Conservation (phyloP, 2,797 vertebrate species). For the Nasua narica region DNA sequence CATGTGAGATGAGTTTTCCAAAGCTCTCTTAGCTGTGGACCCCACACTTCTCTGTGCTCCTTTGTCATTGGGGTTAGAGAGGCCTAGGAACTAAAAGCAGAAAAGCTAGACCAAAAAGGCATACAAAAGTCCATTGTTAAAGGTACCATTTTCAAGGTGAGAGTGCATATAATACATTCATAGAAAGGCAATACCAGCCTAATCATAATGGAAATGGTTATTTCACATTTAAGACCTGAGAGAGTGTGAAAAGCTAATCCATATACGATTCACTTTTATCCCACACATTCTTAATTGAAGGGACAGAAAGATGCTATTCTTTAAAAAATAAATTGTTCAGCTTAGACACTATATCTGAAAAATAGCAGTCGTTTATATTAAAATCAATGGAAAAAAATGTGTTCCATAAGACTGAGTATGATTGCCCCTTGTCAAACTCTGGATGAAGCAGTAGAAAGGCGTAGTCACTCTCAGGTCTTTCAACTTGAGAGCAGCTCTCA, state of each 20-base stretch:
- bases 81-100: neutral
- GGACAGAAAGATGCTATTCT: slow-evolving; percentile 49
- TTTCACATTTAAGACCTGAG: slow-evolving; percentile 28
- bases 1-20: neutral
- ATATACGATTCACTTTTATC: slow-evolving; percentile 40
- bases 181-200: neutral
- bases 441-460: slow-evolving; percentile 5
- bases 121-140: slow-evolving; percentile 47
- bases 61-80: slow-evolving; percentile 34
- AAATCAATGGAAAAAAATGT: slow-evolving; percentile 25
- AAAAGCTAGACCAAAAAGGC: neutral
- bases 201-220: slow-evolving; percentile 47
- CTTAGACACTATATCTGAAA: slow-evolving; percentile 42
- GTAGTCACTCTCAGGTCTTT: neutral
- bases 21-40: neutral
- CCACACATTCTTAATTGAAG: slow-evolving; percentile 54
- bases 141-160: slow-evolving; percentile 46
- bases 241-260: slow-evolving; percentile 45
- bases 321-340: slow-evolving; percentile 47
- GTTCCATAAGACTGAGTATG: neutral
- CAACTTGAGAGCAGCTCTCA: neutral
- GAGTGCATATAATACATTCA: slow-evolving; percentile 8
- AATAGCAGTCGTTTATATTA: neutral
- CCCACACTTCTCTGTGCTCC: neutral
- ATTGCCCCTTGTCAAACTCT: slow-evolving; percentile 31